phyloP scores from a whole-genome alignment of 2,113 vertebrate species.

The Fukomys damarensis region DNA sequence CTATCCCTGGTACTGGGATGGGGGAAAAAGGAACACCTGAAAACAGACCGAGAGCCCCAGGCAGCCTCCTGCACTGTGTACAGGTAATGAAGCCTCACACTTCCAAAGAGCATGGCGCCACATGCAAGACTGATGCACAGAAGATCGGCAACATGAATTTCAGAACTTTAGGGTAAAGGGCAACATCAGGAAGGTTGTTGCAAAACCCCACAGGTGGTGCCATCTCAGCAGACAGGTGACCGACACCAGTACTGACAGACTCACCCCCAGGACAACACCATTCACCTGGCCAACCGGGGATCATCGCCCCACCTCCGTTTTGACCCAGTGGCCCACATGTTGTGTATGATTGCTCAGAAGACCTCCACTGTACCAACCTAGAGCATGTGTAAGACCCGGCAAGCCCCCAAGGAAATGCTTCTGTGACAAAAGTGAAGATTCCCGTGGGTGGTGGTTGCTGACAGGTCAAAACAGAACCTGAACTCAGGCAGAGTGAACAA shows the following conservation, averaged over 20 bases:
- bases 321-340: neutral
- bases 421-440: neutral
- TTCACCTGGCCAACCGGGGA: neutral
- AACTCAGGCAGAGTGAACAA: neutral
- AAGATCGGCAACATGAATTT: neutral
- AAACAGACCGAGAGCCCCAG: fast-evolving
- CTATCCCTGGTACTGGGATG: too few relatives aligned
- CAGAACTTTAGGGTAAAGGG: neutral
- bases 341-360: neutral
- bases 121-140: neutral
- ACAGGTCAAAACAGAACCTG: neutral
- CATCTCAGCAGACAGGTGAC: neutral
- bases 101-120: fast-evolving
- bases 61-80: fast-evolving
- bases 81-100: neutral
- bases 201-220: neutral
- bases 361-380: neutral
- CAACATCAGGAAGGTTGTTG: too few relatives aligned
- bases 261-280: too few relatives aligned
- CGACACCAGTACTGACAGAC: neutral
- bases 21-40: neutral
- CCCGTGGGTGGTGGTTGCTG: fast-evolving
- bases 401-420: neutral
- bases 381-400: neutral
- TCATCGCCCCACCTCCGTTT: neutral